phyloP scores from a whole-genome alignment of 2,797 vertebrate genomes.

The Hydrocynus forskahlii region DNA sequence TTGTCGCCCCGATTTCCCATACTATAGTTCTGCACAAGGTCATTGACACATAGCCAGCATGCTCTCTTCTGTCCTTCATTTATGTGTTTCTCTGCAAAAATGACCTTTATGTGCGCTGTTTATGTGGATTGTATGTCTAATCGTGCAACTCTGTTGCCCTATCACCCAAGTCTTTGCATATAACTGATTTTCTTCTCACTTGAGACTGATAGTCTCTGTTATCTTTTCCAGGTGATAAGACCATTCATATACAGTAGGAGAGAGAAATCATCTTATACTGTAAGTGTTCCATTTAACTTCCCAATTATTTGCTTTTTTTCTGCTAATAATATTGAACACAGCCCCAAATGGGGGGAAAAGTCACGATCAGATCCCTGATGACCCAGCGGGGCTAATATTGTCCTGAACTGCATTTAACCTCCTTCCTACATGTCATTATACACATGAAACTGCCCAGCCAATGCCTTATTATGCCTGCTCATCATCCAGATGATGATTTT shows the following conservation, averaged over 20 bases:
- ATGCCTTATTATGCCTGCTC: neutral
- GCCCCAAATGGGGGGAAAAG: neutral
- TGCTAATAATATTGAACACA: neutral
- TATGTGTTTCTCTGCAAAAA: neutral
- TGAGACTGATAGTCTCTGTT: neutral
- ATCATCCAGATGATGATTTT: neutral
- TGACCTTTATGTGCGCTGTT: neutral
- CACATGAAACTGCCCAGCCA: neutral
- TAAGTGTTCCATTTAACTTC: constrained; percentile 50
- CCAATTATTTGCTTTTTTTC: neutral
- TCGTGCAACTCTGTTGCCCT: neutral
- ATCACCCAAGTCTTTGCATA: neutral
- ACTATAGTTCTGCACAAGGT: constrained; percentile 21
- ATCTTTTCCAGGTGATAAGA: constrained; percentile 54
- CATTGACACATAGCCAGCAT: constrained; percentile 8
- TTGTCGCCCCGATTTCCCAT: neutral
- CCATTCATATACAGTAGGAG: constrained; percentile 54
- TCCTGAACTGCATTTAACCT: neutral
- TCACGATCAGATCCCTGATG: neutral
- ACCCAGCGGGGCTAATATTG: neutral
- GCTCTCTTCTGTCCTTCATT: neutral
- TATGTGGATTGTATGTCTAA: neutral
- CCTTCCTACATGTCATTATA: neutral
- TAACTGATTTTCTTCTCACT: neutral
- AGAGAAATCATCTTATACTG: constrained; percentile 63